Evolutionary conservation across 2,797 vertebrate genomes (phyloP).

Genomic region (Apogon hyalosoma): DNA sequence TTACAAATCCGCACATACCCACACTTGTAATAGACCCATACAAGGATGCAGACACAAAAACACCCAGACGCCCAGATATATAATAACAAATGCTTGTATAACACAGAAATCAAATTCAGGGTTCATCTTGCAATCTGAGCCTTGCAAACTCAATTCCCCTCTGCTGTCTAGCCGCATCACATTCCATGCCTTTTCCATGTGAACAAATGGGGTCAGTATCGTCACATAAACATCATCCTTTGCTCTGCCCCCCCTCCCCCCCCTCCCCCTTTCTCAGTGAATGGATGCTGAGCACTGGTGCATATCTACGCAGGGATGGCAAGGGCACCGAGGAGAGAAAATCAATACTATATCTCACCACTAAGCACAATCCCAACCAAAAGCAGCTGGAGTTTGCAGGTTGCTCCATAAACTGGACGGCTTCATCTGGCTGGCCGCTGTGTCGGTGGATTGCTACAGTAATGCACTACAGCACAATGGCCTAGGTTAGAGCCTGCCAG

Average conservation of each 20-base stretch:
- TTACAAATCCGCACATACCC: slow-evolving; percentile 33
- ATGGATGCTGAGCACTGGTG: slow-evolving; percentile 80
- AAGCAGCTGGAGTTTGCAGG: slow-evolving; percentile 87
- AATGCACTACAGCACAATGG: slow-evolving; percentile 77
- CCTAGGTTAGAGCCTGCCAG: slow-evolving; percentile 63
- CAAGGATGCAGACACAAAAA: slow-evolving; percentile 56
- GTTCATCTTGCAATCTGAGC: slow-evolving; percentile 71
- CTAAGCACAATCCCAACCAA: slow-evolving; percentile 86
- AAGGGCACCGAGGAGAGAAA: slow-evolving; percentile 82
- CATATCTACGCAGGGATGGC: slow-evolving; percentile 82
- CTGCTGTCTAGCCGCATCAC: slow-evolving; percentile 55
- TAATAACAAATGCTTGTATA: slow-evolving; percentile 71
- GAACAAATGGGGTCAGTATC: slow-evolving; percentile 86
- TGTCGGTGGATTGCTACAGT: slow-evolving; percentile 77
- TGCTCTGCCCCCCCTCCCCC: slow-evolving; percentile 25
- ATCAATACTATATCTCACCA: slow-evolving; percentile 87
- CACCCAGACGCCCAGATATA: slow-evolving; percentile 52
- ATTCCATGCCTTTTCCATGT: slow-evolving; percentile 67
- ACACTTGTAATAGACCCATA: slow-evolving; percentile 44
- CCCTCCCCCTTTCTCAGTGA: slow-evolving; percentile 61
- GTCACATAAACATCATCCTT: slow-evolving; percentile 77
- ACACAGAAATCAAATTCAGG: slow-evolving; percentile 73
- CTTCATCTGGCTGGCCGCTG: slow-evolving; percentile 83
- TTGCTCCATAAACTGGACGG: slow-evolving; percentile 86
- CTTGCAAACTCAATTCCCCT: slow-evolving; percentile 68